Evolutionary conservation across 2,888 invertebrate genomes (phyloP).

Genomic region (Aphodius granarius): DNA sequence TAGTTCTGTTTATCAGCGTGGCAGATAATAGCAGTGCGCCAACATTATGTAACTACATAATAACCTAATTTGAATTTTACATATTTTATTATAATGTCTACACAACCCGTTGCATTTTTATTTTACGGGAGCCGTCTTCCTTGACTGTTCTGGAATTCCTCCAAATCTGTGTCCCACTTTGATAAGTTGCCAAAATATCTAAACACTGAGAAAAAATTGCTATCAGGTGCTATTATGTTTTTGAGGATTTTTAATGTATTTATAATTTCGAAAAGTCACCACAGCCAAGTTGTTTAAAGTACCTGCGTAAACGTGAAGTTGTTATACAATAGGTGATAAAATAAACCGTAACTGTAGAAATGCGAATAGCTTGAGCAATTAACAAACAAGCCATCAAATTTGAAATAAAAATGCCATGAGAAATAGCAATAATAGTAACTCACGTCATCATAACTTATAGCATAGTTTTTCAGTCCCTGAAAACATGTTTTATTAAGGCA

Average conservation of each 20-base stretch:
- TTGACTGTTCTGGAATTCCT: constrained; percentile 4
- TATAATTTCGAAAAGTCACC: neutral
- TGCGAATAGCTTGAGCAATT: neutral
- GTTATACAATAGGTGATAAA: neutral
- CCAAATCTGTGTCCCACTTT: neutral
- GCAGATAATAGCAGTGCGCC: constrained; percentile 1
- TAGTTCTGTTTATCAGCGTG: constrained; percentile 11
- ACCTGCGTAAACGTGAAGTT: neutral
- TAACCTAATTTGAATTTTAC: constrained; percentile 7
- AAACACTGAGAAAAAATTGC: neutral
- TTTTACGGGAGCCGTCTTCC: neutral
- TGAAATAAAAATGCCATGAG: neutral
- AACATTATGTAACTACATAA: neutral
- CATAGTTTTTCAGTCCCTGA: no score
- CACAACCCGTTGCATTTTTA: constrained; percentile 2
- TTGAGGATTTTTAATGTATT: neutral
- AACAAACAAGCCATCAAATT: neutral
- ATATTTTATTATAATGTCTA: constrained; percentile 9
- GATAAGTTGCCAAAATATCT: neutral
- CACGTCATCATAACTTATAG: no score
- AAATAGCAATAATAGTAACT: no score
- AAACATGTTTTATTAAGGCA: no score
- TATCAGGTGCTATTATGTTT: neutral
- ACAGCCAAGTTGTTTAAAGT: neutral
- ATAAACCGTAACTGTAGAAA: neutral